These are phyloP conservation scores for Malurus splendens DNA, from an alignment of 2,797 vertebrate genomes.

Conservation along the genomic window DNA sequence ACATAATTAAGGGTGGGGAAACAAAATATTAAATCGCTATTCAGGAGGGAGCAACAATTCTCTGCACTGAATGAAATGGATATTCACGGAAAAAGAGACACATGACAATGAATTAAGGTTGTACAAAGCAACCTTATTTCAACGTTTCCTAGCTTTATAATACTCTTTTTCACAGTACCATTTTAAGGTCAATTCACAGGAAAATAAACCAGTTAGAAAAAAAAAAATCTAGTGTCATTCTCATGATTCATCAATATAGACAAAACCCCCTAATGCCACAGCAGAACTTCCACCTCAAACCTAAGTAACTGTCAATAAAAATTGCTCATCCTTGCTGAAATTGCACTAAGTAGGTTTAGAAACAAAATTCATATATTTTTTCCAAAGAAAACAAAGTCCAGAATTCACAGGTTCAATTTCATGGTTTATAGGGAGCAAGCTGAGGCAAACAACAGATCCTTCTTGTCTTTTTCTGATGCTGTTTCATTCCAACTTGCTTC, in stretches of 20 bases:
- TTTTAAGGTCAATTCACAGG: neutral
- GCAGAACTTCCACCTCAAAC: neutral
- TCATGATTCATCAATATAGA: neutral
- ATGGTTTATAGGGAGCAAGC: neutral
- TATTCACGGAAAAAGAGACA: neutral
- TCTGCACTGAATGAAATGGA: neutral
- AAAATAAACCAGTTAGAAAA: neutral
- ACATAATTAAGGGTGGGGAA: neutral
- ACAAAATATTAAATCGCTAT: neutral
- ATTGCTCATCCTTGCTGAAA: neutral
- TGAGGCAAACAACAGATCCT: neutral
- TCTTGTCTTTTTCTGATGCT: neutral
- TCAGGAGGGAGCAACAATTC: neutral
- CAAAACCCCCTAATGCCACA: neutral
- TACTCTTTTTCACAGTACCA: neutral
- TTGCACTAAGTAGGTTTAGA: neutral
- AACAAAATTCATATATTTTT: neutral
- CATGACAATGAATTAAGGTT: neutral
- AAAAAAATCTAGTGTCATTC: neutral
- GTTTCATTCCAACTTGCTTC: neutral
- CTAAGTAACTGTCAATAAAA: neutral
- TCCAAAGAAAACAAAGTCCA: neutral
- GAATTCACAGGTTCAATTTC: neutral
- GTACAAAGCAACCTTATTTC: neutral
- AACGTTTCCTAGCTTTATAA: neutral